Percentiles rank a stretch among this genome's conserved stretches.
Conservation (phyloP, 2,888 invertebrate genomes). For the Epirrhoe tristata region DNA sequence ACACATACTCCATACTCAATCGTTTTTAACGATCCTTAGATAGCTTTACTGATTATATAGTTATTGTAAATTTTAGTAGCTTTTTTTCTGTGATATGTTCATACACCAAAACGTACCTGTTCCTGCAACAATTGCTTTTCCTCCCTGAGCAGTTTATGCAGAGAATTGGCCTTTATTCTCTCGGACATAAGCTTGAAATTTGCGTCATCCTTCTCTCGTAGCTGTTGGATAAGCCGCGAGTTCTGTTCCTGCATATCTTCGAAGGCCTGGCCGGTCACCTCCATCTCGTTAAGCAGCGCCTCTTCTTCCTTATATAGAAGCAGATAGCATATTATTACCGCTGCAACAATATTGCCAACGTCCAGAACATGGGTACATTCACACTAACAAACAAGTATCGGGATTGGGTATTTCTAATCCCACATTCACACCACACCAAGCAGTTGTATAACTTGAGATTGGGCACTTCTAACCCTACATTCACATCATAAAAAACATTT, state of each 20-base stretch:
- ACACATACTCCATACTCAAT: too few species aligned
- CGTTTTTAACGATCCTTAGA: too few species aligned
- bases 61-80: too few species aligned
- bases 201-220: conserved; percentile 98
- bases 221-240: conserved; percentile 96
- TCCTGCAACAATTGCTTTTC: conserved; percentile 97
- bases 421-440: too few species aligned
- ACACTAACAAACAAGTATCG: too few species aligned
- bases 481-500: too few species aligned
- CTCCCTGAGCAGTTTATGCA: conserved; percentile 96
- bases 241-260: conserved; percentile 99
- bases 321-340: conserved; percentile 32
- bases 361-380: conserved; percentile 12
- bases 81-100: too few species aligned
- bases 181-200: conserved; percentile 99
- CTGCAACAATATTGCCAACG: conserved; percentile 32
- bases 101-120: conserved; percentile 87
- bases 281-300: conserved; percentile 98
- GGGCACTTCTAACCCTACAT: too few species aligned
- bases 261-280: conserved; percentile 99
- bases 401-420: too few species aligned
- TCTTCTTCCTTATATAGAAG: conserved; percentile 92
- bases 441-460: too few species aligned
- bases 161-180: conserved; percentile 96
- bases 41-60: too few species aligned